Conservation (phyloP, 2,888 invertebrate species). For the Platycheirus albimanus region DNA sequence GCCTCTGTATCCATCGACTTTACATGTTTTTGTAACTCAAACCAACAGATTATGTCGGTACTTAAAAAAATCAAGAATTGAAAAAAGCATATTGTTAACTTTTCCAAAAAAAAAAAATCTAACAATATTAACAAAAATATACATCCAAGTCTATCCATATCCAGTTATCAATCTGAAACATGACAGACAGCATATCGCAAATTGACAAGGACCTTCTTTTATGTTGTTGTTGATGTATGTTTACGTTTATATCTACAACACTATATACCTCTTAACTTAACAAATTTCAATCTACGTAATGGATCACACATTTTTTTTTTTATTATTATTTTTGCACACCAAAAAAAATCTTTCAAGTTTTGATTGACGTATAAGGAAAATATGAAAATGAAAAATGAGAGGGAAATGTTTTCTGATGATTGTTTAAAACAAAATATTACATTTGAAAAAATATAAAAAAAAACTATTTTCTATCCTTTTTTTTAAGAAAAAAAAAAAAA, state of each 20-base stretch:
- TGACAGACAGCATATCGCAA: constrained; percentile 17
- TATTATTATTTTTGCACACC: constrained; percentile 2
- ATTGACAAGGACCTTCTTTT: constrained; percentile 27
- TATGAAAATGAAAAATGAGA: constrained; percentile 11
- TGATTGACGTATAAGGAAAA: constrained; percentile 23
- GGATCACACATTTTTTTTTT: constrained; percentile 12
- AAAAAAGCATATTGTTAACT: background rate
- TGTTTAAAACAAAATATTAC: background rate
- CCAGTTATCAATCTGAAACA: constrained; percentile 32
- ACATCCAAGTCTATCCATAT: constrained; percentile 7
- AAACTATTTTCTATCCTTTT: background rate
- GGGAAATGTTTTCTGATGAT: background rate
- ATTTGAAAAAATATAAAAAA: too few relatives aligned
- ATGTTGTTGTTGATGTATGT: background rate
- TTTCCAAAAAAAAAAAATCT: constrained; percentile 7
- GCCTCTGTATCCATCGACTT: too few relatives aligned
- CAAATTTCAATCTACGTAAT: constrained; percentile 32
- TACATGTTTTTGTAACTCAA: too few relatives aligned
- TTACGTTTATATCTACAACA: background rate
- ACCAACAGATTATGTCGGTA: too few relatives aligned
- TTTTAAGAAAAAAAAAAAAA: too few relatives aligned
- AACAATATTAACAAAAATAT: too few relatives aligned
- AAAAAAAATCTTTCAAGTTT: constrained; percentile 8
- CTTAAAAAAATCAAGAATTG: too few relatives aligned
- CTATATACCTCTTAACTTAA: constrained; percentile 12